phyloP scores from a whole-genome alignment of 2,113 vertebrate genomes.

The Pardalotus punctatus region DNA sequence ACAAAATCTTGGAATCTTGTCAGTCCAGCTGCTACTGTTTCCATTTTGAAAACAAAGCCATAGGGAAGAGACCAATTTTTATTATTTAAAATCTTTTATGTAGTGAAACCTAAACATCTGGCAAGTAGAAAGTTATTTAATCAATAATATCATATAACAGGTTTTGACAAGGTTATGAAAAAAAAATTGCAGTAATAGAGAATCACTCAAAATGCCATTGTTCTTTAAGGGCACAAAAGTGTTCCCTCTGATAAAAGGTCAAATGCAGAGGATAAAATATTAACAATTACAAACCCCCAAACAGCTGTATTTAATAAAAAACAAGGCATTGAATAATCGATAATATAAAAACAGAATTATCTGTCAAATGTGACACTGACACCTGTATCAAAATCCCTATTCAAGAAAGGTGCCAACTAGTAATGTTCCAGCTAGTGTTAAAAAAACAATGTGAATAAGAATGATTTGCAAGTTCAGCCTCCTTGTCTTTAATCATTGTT shows the following conservation, averaged over 20 bases:
- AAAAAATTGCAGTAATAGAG: not conserved
- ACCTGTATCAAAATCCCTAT: not conserved
- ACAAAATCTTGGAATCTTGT: not conserved
- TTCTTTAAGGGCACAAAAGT: not conserved
- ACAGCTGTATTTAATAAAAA: constrained; percentile 10
- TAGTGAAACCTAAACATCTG: not conserved
- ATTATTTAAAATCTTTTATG: constrained; percentile 26
- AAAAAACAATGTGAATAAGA: no score
- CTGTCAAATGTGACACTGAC: not conserved
- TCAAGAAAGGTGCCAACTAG: not conserved
- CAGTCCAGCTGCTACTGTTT: not conserved
- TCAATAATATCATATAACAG: not conserved
- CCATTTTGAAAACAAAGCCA: not conserved
- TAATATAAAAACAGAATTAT: not conserved
- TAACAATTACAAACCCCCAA: not conserved
- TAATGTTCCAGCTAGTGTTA: not conserved
- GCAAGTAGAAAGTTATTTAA: not conserved
- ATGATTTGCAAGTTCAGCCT: constrained; percentile 35
- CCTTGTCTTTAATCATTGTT: constrained; percentile 30
- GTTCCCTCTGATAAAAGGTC: constrained; percentile 13
- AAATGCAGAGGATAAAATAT: constrained; percentile 3
- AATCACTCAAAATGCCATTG: not conserved
- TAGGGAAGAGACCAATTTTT: not conserved
- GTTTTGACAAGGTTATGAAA: constrained; percentile 8
- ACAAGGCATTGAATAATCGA: not conserved